Conservation (phyloP, 1,140 invertebrate genomes). For the Macrobrachium rosenbergii region DNA sequence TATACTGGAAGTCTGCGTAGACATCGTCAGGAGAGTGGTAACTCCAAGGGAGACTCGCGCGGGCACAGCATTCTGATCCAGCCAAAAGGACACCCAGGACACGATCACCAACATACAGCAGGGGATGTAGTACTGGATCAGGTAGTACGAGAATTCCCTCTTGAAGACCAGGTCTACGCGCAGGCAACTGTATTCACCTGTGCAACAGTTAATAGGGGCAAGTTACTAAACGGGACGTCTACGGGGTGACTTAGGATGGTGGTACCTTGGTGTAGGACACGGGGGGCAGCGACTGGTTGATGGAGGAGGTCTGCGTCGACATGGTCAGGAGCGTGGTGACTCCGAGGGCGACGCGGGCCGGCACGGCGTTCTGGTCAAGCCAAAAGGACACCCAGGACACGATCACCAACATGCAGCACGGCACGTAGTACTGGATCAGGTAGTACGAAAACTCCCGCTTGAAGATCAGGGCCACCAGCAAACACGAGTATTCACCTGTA, state of each 20-base stretch:
- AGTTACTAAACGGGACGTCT: constrained; percentile 75
- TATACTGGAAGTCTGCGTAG: constrained; percentile 96
- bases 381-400: constrained; percentile 76
- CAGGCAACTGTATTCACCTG: constrained; percentile 85
- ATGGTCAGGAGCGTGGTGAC: constrained; percentile 75
- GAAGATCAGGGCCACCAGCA: constrained; percentile 72
- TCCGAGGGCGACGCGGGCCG: constrained; percentile 74
- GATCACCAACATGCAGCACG: constrained; percentile 74
- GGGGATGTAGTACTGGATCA: constrained; percentile 97
- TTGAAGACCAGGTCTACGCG: constrained; percentile 96
- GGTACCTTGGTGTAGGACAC: constrained; percentile 69
- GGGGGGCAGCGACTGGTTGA: constrained; percentile 73
- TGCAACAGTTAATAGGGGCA: constrained; percentile 72
- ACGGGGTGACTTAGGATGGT: constrained; percentile 74
- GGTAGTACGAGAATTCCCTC: constrained; percentile 97
- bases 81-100: constrained; percentile 92
- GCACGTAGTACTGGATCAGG: constrained; percentile 74
- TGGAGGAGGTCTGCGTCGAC: constrained; percentile 74
- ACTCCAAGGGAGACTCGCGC: constrained; percentile 95
- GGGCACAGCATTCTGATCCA: constrained; percentile 96
- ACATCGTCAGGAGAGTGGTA: constrained; percentile 97
- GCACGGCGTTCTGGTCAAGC: constrained; percentile 73
- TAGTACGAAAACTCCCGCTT: constrained; percentile 75
- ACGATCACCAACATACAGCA: constrained; percentile 92
- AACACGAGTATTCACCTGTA: constrained; percentile 74